These are phyloP conservation scores for Eupithecia vulgata DNA, from an alignment of 2,888 invertebrate species.

Conservation along the genomic window DNA sequence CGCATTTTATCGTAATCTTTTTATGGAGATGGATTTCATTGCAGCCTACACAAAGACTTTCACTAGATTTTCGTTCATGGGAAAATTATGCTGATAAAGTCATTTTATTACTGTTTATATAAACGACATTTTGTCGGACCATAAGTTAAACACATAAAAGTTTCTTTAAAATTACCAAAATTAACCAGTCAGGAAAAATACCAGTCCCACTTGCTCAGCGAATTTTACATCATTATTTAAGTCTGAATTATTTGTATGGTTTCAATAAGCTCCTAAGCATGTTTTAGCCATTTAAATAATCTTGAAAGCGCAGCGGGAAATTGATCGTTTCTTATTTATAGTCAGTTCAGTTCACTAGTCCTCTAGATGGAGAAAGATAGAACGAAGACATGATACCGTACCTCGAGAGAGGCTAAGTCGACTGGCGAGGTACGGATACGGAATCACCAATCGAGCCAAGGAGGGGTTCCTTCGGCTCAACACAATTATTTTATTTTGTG, in stretches of 20 bases:
- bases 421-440: not conserved
- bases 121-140: not conserved
- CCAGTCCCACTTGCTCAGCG: no score
- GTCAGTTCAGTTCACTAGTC: not conserved
- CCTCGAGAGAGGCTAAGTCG: no score
- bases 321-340: not conserved
- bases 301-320: no score
- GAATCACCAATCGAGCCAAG: no score
- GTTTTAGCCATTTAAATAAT: no score
- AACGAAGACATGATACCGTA: no score
- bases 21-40: conserved; percentile 26
- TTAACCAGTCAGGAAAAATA: no score
- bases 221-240: no score
- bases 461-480: not conserved
- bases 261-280: no score
- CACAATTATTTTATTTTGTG: not conserved
- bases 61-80: conserved; percentile 13
- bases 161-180: not conserved
- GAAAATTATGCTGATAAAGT: conserved; percentile 12
- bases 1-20: conserved; percentile 18
- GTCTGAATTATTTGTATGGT: no score
- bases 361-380: no score
- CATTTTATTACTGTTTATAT: conserved; percentile 9
- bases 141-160: not conserved
- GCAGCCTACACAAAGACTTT: conserved; percentile 10